phyloP scores from a whole-genome alignment of 2,113 vertebrate genomes.

The Porphyrio hochstetteri region DNA sequence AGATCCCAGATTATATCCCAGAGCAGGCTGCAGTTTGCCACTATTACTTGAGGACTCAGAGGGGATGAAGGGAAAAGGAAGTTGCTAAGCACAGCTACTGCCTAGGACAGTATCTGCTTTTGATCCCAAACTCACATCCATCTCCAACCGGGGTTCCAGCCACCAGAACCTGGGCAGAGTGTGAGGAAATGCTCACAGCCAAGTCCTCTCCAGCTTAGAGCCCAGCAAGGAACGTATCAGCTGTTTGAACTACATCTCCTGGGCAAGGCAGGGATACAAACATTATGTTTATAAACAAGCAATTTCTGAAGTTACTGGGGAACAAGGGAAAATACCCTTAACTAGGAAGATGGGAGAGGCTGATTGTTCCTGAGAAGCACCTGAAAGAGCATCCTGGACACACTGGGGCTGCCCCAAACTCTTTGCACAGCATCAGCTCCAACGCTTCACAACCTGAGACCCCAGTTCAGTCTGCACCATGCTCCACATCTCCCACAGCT shows the following conservation, averaged over 20 bases:
- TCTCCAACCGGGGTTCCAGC: neutral
- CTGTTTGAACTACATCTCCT: neutral
- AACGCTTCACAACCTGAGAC: neutral
- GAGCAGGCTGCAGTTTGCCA: neutral
- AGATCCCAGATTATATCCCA: neutral
- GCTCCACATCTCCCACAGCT: neutral
- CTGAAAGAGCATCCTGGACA: neutral
- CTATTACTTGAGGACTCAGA: neutral
- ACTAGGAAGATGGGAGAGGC: neutral
- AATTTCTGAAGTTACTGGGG: neutral
- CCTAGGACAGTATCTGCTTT: neutral
- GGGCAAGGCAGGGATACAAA: neutral
- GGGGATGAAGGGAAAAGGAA: neutral
- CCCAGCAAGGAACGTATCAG: fast-evolving
- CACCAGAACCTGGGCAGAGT: neutral
- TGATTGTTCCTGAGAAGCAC: neutral
- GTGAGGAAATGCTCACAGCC: neutral
- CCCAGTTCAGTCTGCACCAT: fast-evolving
- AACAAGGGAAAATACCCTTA: neutral
- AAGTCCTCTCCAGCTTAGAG: neutral
- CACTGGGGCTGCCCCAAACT: neutral
- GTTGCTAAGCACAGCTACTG: neutral
- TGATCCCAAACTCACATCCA: neutral
- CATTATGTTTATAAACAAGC: neutral
- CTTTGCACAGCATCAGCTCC: neutral